A percentile compares a stretch with the other conserved stretches of the same genome.
These are phyloP conservation scores for Entomobrya multifasciata DNA, from an alignment of 2,888 invertebrate genomes.

Conservation along the genomic window DNA sequence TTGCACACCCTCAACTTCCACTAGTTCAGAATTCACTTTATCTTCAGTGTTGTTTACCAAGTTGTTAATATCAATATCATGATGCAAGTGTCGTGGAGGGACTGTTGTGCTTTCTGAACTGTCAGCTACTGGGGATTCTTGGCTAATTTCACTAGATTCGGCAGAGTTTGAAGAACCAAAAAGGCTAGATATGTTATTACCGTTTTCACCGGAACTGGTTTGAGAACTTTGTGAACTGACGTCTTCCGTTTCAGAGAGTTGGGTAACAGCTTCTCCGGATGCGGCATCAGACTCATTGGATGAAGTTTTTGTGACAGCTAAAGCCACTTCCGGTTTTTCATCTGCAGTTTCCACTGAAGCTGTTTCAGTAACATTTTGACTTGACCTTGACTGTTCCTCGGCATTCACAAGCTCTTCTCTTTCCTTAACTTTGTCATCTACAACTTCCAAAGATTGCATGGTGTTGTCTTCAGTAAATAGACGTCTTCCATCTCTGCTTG, in stretches of 20 bases:
- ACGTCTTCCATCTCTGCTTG: conserved; percentile 32
- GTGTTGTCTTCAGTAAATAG: conserved; percentile 32
- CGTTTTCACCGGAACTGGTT: not conserved
- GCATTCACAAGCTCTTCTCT: conserved; percentile 14
- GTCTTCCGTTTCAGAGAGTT: not conserved
- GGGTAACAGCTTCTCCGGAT: conserved; percentile 5
- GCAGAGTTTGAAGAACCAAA: conserved; percentile 18
- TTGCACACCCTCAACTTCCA: conserved; percentile 31
- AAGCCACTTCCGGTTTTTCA: conserved; percentile 57
- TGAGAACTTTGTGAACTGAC: conserved; percentile 36
- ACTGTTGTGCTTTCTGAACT: conserved; percentile 63
- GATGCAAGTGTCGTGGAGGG: conserved; percentile 63
- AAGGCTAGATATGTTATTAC: conserved; percentile 8
- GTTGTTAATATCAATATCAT: conserved; percentile 76
- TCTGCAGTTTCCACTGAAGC: conserved; percentile 64
- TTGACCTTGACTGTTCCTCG: conserved; percentile 12
- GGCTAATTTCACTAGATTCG: conserved; percentile 45
- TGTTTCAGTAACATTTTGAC: conserved; percentile 60
- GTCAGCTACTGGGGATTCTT: conserved; percentile 45
- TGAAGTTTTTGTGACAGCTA: conserved; percentile 41
- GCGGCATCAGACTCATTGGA: conserved; percentile 11
- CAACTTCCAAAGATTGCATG: conserved; percentile 13
- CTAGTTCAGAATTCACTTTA: conserved; percentile 60
- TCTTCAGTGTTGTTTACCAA: conserved; percentile 71
- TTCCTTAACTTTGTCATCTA: conserved; percentile 24